Percentiles rank a stretch among this genome's conserved stretches.
Evolutionary conservation across 1,140 invertebrate species (phyloP).

Genomic region (Dendrolimus punctatus): DNA sequence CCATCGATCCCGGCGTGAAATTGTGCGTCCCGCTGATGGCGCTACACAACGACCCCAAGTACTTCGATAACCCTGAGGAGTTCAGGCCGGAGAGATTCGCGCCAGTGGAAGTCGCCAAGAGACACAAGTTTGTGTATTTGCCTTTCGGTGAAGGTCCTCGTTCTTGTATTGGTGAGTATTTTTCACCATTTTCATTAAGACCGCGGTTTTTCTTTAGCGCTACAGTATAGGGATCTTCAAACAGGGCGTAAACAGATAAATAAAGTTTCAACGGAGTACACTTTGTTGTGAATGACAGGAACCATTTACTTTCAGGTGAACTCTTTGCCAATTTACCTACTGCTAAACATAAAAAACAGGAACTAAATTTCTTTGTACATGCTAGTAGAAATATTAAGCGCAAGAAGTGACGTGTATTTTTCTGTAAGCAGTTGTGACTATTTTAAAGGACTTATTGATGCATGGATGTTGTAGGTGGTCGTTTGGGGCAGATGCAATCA

Average conservation of each 20-base stretch:
- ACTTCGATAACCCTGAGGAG: constrained; percentile 68
- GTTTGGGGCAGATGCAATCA: constrained; percentile 13
- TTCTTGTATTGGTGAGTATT: constrained; percentile 39
- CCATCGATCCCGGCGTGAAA: constrained; percentile 45
- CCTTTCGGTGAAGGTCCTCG: constrained; percentile 44
- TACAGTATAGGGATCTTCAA: too few relatives aligned
- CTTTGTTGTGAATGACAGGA: too few relatives aligned
- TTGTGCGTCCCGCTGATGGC: constrained; percentile 57
- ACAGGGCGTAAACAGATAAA: too few relatives aligned
- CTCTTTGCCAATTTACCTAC: too few relatives aligned
- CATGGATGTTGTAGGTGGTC: constrained; percentile 4
- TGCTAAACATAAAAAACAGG: too few relatives aligned
- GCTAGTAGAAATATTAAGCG: too few relatives aligned
- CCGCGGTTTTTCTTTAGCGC: not conserved
- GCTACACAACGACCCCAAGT: constrained; percentile 71
- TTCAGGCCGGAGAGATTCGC: constrained; percentile 74
- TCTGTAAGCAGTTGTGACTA: too few relatives aligned
- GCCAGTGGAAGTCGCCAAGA: constrained; percentile 31
- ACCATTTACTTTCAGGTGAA: too few relatives aligned
- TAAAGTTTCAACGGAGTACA: too few relatives aligned
- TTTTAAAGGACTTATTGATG: not conserved
- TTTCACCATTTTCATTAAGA: not conserved
- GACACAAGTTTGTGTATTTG: constrained; percentile 53
- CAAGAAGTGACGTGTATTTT: too few relatives aligned
- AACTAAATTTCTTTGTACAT: too few relatives aligned